Conservation (phyloP, 2,888 invertebrate genomes). For the Lithophane ornitopus region DNA sequence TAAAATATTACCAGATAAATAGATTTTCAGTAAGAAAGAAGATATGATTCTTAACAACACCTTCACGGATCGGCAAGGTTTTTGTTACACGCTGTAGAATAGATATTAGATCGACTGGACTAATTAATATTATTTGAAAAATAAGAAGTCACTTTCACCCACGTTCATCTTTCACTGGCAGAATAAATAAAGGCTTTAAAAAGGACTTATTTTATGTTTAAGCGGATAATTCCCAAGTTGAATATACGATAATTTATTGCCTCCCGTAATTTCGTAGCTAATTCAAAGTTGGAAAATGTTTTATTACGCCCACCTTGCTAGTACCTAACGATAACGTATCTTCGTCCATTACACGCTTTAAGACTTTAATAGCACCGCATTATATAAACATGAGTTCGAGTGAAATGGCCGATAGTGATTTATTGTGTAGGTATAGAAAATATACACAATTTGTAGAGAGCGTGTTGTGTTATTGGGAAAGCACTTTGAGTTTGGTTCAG, state of each 20-base stretch:
- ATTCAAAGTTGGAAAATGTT: slow-evolving; percentile 22
- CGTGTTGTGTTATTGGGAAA: slow-evolving; percentile 10
- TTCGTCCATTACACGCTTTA: slow-evolving; percentile 49
- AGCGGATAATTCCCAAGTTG: neutral
- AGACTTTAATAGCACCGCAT: slow-evolving; percentile 33
- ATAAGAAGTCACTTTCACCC: neutral
- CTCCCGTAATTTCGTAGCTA: slow-evolving; percentile 10
- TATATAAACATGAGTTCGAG: slow-evolving; percentile 8
- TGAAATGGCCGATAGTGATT: slow-evolving; percentile 30
- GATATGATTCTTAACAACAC: no score
- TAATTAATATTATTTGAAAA: neutral
- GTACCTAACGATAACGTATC: slow-evolving; percentile 51
- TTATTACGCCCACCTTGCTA: slow-evolving; percentile 24
- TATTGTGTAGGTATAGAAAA: neutral
- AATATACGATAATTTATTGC: neutral
- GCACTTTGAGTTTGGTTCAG: neutral
- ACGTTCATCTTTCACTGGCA: neutral
- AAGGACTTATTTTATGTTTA: neutral
- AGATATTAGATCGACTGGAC: no score
- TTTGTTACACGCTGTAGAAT: no score
- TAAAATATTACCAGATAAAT: no score
- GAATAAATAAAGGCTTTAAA: neutral
- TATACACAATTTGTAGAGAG: neutral
- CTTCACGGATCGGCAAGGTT: no score
- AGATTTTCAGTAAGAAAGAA: no score